Percentiles rank a stretch among this genome's conserved stretches.
Conservation (phyloP, 2,888 invertebrate species). For the Tetheella fluctuosa region DNA sequence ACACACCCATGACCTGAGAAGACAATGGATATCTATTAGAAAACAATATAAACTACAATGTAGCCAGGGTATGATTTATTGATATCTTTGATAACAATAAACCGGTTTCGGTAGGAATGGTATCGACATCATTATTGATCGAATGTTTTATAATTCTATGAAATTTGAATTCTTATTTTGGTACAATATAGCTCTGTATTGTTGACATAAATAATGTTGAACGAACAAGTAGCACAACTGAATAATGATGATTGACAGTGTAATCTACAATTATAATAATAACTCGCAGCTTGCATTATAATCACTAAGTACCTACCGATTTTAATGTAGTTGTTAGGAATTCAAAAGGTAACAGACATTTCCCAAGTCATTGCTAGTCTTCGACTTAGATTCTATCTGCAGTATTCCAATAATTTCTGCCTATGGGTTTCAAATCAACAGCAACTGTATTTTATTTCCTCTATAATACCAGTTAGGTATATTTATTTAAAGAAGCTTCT, state of each 20-base stretch:
- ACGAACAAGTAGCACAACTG: background rate
- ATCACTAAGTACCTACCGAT: conserved; percentile 10
- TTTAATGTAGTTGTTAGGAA: background rate
- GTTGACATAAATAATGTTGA: background rate
- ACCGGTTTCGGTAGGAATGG: conserved; percentile 41
- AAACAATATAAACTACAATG: conserved; percentile 54
- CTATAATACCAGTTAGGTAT: conserved; percentile 22
- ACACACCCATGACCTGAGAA: conserved; percentile 44
- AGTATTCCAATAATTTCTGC: background rate
- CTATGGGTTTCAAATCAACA: background rate
- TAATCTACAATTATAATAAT: too few species aligned
- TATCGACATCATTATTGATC: conserved; percentile 50
- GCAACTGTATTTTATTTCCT: conserved; percentile 4
- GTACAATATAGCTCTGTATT: conserved; percentile 18
- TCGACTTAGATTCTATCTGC: background rate
- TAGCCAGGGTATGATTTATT: conserved; percentile 54
- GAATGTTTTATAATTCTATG: conserved; percentile 41
- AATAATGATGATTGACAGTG: background rate
- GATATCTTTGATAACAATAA: conserved; percentile 43
- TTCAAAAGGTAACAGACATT: background rate
- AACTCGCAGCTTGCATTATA: background rate
- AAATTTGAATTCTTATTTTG: conserved; percentile 25
- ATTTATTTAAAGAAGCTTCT: conserved; percentile 36
- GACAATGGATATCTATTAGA: conserved; percentile 51
- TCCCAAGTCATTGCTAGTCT: too few species aligned